Conservation (phyloP, 2,888 invertebrate species). For the Scaptomyza polygonia region DNA sequence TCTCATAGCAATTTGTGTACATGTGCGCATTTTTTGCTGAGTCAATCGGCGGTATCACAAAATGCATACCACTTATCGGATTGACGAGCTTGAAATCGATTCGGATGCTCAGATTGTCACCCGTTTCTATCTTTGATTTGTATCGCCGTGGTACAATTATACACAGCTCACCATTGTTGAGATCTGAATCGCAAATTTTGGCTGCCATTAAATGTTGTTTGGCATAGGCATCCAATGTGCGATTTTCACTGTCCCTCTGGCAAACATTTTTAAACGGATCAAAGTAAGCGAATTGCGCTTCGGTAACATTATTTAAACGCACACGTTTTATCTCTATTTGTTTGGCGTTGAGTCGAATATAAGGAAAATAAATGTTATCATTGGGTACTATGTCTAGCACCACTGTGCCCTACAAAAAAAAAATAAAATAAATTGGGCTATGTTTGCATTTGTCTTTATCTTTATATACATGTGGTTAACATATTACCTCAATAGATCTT, state of each 20-base stretch:
- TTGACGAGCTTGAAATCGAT: constrained; percentile 97
- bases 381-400: constrained; percentile 95
- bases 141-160: constrained; percentile 94
- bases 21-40: constrained; percentile 93
- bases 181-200: constrained; percentile 95
- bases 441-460: too few species aligned
- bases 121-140: constrained; percentile 91
- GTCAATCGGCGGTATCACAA: constrained; percentile 92
- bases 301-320: constrained; percentile 94
- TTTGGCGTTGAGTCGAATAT: constrained; percentile 95
- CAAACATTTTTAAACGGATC: constrained; percentile 97
- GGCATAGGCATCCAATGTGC: constrained; percentile 93
- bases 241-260: constrained; percentile 89
- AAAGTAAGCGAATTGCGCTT: constrained; percentile 96
- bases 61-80: constrained; percentile 97
- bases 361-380: constrained; percentile 90
- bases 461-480: too few species aligned
- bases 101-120: constrained; percentile 92
- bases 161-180: constrained; percentile 94
- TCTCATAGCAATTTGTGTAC: constrained; percentile 96
- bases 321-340: constrained; percentile 97
- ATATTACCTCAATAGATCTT: constrained; percentile 96
- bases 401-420: constrained; percentile 91
- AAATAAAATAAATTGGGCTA: background rate
- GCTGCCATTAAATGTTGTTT: constrained; percentile 92